Evolutionary conservation across 1,140 invertebrate genomes (phyloP), one percentile per base, ranked within the genome.

Genomic region (Drosophila azteca): DNA sequence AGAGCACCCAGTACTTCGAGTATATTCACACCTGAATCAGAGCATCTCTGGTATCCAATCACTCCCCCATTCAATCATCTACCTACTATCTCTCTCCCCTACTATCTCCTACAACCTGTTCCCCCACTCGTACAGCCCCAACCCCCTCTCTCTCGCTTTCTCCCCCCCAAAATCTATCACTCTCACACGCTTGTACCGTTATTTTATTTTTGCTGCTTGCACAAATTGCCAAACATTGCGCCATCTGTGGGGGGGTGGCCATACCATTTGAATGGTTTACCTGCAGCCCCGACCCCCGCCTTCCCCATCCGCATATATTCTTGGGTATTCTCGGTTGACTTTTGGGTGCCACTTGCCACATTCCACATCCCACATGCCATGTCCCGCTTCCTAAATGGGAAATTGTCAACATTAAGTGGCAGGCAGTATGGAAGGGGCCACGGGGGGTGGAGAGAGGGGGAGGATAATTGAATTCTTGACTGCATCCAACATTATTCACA

Each of bases 371-470:
- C 22, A 24, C 22, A 4, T 24, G 2, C 22, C 24, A 26, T 5
- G 24, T 5, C 24, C 24, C 24, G 55, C 63, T 70, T 60, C 62
- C 67, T 71, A 75, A 76, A 89, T 82, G 79, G 83, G 79, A 88
- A 88, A 88, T 83, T 88, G 83, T 89, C 84, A 88, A 88, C 83
- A 88, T 88, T 88, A 88, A 62, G 83, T 79, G 83, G 63, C 67
- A 79, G 79, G 57, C 82, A 87, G 65, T 71, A 68, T 71, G 41
- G n/a, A 20, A 35, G 11, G 13, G 35, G 35, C 35, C 13, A 39
- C 11, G 11, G 31, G 9, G 11, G 9, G 11, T 3, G 11, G 1
- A 39, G 35, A 3, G 31, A 3, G 17, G 62, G 62, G 70, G 17
- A 59, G 62, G 70, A 79, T 89, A 88, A 89, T 88, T 88, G 83